Percentiles rank a stretch among this genome's conserved stretches.
These are phyloP conservation scores for Elephas maximus DNA, from an alignment of 2,113 vertebrate species.

Conservation along the genomic window DNA sequence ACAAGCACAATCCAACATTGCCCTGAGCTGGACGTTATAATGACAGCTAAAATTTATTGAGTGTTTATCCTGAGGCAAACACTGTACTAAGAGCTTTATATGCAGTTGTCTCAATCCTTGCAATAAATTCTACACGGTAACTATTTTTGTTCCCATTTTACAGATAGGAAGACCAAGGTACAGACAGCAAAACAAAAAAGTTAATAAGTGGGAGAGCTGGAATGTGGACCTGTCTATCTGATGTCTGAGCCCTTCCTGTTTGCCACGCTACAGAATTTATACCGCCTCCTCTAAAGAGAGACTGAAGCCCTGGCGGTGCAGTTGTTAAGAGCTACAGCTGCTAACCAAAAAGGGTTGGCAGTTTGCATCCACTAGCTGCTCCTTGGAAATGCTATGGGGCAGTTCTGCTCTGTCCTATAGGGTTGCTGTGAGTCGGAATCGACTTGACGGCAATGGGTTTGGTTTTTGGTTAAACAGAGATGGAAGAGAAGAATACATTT, in stretches of 20 bases:
- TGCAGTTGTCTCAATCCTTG: background rate
- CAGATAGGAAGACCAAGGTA: background rate
- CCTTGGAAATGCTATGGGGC: no score
- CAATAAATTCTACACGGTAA: background rate
- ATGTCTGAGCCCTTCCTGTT: no score
- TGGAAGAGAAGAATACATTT: background rate
- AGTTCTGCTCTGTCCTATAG: no score
- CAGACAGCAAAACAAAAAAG: background rate
- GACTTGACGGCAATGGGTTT: no score
- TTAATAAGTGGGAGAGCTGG: background rate
- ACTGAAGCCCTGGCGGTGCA: no score
- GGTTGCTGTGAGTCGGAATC: no score
- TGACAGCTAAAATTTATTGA: constrained; percentile 19
- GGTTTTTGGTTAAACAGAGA: background rate
- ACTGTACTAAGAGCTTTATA: background rate
- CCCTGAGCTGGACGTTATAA: constrained; percentile 41
- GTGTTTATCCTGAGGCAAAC: constrained; percentile 36
- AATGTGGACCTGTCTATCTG: background rate
- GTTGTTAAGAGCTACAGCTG: no score
- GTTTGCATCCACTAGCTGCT: no score
- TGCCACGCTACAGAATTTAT: fast-evolving
- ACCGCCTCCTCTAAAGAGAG: background rate
- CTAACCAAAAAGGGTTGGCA: no score
- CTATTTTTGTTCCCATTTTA: background rate
- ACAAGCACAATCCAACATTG: constrained; percentile 63